These are phyloP conservation scores for Allobates femoralis DNA, from an alignment of 2,797 vertebrate species.

Conservation along the genomic window DNA sequence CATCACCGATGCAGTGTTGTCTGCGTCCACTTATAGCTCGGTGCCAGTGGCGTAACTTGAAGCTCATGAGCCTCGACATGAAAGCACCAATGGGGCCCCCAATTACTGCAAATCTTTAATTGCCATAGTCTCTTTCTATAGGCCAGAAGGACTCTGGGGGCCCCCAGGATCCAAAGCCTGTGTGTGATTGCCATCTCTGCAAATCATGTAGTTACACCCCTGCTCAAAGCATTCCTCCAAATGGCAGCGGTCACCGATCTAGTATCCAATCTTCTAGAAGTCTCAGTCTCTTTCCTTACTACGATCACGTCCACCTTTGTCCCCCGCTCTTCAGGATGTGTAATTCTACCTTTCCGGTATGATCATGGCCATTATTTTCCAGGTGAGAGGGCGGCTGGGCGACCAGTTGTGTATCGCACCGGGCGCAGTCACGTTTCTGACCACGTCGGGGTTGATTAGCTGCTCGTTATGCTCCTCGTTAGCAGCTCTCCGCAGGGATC, in stretches of 20 bases:
- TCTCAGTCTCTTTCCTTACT: background rate
- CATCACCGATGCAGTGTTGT: too few species aligned
- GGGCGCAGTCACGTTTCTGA: background rate
- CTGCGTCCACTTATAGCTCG: too few species aligned
- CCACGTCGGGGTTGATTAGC: background rate
- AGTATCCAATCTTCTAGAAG: background rate
- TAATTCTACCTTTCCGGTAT: background rate
- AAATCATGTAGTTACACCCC: too few species aligned
- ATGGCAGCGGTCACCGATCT: background rate
- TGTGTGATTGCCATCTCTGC: too few species aligned
- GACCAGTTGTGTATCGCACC: background rate
- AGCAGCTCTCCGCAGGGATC: background rate
- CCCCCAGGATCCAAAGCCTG: too few species aligned
- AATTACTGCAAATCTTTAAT: too few species aligned
- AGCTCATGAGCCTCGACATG: too few species aligned
- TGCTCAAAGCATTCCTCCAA: too few species aligned
- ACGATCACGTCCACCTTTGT: background rate
- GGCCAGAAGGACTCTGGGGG: too few species aligned
- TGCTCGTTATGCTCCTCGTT: slow-evolving; percentile 10
- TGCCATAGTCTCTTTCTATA: too few species aligned
- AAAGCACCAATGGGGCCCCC: too few species aligned
- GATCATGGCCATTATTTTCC: background rate
- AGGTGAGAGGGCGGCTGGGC: background rate
- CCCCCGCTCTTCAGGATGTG: background rate
- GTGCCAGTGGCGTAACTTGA: too few species aligned